A percentile compares a stretch with the other conserved stretches of the same genome.
Conservation (phyloP, 2,888 invertebrate genomes). For the Zeuzera pyrina region DNA sequence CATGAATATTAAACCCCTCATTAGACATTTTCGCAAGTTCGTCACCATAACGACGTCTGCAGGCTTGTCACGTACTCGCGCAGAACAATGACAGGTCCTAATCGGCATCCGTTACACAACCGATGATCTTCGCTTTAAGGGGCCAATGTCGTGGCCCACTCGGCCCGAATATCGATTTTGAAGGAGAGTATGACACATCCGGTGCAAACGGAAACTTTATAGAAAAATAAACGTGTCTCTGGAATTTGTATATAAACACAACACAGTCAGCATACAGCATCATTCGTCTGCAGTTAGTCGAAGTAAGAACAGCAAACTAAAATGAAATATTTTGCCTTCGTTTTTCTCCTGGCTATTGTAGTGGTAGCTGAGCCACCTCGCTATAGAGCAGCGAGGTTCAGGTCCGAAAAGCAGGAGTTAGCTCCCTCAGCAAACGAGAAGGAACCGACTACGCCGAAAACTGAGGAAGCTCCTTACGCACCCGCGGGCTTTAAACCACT, state of each 20-base stretch:
- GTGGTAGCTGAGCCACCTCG: constrained; percentile 59
- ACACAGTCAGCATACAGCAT: constrained; percentile 34
- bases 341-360: constrained; percentile 39
- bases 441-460: constrained; percentile 25
- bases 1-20: constrained; percentile 55
- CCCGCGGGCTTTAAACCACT: constrained; percentile 50
- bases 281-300: constrained; percentile 48
- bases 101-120: constrained; percentile 58
- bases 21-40: constrained; percentile 43
- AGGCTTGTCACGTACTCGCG: constrained; percentile 44
- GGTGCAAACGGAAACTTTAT: constrained; percentile 47
- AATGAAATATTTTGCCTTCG: constrained; percentile 49
- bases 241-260: constrained; percentile 48
- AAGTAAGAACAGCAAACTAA: constrained; percentile 31
- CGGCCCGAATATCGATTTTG: constrained; percentile 56
- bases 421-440: constrained; percentile 22
- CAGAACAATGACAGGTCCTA: constrained; percentile 60
- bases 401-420: constrained; percentile 56
- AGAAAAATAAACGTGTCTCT: constrained; percentile 23
- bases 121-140: constrained; percentile 47
- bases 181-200: constrained; percentile 50
- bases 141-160: constrained; percentile 62
- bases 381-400: constrained; percentile 57
- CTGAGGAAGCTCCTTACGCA: constrained; percentile 44
- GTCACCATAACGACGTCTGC: constrained; percentile 24